Conservation (phyloP, 1,140 invertebrate genomes). For the Cepaea nemoralis region DNA sequence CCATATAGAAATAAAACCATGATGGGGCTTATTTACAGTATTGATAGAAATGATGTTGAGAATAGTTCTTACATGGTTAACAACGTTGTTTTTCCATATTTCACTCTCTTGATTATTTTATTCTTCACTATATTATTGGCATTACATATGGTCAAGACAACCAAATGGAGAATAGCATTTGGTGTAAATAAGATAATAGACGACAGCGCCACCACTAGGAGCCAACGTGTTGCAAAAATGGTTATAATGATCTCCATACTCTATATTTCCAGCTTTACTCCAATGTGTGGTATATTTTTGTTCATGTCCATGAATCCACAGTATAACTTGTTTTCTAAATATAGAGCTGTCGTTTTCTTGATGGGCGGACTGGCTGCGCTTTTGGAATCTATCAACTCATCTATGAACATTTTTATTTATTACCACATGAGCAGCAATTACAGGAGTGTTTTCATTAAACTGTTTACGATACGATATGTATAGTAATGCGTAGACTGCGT, state of each 20-base stretch:
- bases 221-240: neutral
- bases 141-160: neutral
- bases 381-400: neutral
- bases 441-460: neutral
- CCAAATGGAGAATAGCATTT: neutral
- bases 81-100: neutral
- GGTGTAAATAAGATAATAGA: neutral
- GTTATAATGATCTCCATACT: neutral
- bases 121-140: neutral
- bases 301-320: neutral
- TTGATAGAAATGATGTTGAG: neutral
- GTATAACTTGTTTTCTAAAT: neutral
- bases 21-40: neutral
- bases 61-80: neutral
- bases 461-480: no score
- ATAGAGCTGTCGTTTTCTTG: neutral
- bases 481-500: no score
- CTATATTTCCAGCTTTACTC: neutral
- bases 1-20: neutral
- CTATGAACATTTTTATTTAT: conserved; percentile 4
- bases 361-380: neutral
- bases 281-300: neutral
- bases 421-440: neutral
- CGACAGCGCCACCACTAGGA: neutral
- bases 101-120: neutral